phyloP scores from a whole-genome alignment of 2,113 vertebrate genomes.

The Eublepharis macularius region DNA sequence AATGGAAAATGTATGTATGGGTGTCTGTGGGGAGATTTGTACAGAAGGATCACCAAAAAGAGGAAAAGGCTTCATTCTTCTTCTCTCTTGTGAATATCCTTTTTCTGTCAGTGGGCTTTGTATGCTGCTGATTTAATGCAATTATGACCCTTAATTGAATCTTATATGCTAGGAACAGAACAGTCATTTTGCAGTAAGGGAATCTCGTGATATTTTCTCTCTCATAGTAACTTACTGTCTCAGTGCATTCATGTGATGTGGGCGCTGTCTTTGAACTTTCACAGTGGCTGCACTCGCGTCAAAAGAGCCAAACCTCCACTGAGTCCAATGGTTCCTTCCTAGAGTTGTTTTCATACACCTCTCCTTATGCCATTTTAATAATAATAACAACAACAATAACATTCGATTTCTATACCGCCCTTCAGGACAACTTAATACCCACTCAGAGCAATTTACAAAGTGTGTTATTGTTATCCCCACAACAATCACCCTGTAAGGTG shows the following conservation, averaged over 20 bases:
- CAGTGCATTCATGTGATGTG: constrained; percentile 10
- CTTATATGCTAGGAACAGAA: constrained; percentile 13
- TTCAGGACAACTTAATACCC: too few relatives aligned
- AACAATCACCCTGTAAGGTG: too few relatives aligned
- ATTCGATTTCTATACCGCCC: too few relatives aligned
- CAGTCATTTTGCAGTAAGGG: background rate
- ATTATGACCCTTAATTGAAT: background rate
- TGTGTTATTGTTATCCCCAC: too few relatives aligned
- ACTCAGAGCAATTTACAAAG: too few relatives aligned
- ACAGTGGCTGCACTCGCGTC: constrained; percentile 10
- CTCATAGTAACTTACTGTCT: background rate
- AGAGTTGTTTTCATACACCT: constrained; percentile 13
- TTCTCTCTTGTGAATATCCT: background rate
- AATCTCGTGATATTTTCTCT: constrained; percentile 23
- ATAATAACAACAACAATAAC: too few relatives aligned
- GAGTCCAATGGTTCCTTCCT: background rate
- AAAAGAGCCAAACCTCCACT: background rate
- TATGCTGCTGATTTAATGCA: background rate
- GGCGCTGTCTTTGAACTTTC: constrained; percentile 28
- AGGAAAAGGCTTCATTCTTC: background rate
- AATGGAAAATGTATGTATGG: background rate
- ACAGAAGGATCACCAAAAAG: background rate
- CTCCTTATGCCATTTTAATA: constrained; percentile 6
- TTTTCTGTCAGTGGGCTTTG: background rate
- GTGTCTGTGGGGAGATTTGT: background rate